Evolutionary conservation across 2,797 vertebrate genomes (phyloP).

Genomic region (Telmatherina bonti): DNA sequence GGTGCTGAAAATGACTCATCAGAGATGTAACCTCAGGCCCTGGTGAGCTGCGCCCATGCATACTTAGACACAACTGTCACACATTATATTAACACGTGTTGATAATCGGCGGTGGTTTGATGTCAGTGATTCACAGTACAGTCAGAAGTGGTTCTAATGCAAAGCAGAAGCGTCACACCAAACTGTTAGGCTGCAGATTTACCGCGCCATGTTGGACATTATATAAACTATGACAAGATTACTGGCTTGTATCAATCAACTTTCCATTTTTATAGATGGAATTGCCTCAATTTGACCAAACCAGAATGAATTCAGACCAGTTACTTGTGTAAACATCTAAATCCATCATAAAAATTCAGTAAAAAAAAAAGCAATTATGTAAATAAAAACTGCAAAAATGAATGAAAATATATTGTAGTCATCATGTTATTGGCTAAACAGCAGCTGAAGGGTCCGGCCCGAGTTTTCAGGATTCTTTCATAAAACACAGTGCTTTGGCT

Average conservation of each 20-base stretch:
- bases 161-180: constrained; percentile 8
- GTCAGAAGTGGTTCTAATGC: constrained; percentile 3
- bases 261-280: not conserved
- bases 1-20: constrained; percentile 26
- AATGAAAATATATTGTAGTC: no score
- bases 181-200: not conserved
- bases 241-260: not conserved
- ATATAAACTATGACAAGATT: not conserved
- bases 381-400: no score
- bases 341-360: no score
- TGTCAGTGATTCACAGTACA: constrained; percentile 23
- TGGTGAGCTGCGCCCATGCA: constrained; percentile 32
- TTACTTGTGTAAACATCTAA: no score
- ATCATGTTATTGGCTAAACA: no score
- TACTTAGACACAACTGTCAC: constrained; percentile 25
- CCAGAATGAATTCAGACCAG: not conserved
- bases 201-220: not conserved
- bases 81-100: constrained; percentile 2
- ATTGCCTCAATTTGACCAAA: not conserved
- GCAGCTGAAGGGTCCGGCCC: no score
- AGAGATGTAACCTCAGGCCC: not conserved
- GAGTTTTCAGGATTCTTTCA: no score
- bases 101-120: constrained; percentile 3
- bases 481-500: no score
- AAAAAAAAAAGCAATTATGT: no score